Conservation (phyloP, 2,888 invertebrate genomes). For the Lypha dubia region DNA sequence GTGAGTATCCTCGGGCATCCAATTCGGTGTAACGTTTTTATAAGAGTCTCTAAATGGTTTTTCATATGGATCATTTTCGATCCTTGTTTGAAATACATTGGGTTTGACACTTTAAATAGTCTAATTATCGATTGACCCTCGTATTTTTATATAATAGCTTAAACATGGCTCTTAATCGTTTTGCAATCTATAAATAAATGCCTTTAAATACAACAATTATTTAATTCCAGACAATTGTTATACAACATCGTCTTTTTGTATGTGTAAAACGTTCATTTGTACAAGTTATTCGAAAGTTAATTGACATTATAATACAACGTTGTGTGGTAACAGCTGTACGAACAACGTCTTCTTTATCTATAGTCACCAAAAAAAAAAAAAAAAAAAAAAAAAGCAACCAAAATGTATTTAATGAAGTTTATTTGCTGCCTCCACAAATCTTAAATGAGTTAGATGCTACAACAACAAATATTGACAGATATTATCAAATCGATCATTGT, state of each 20-base stretch:
- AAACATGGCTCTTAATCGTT: conserved; percentile 77
- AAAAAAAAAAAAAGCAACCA: too few species aligned
- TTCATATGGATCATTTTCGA: too few species aligned
- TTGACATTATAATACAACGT: conserved; percentile 65
- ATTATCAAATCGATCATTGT: conserved; percentile 83
- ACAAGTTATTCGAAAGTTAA: conserved; percentile 55
- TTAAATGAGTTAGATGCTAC: conserved; percentile 41
- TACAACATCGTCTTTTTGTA: neutral
- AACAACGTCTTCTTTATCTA: conserved; percentile 30
- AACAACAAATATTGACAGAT: conserved; percentile 81
- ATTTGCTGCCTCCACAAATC: conserved; percentile 24
- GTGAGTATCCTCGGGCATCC: too few species aligned
- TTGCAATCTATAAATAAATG: conserved; percentile 82
- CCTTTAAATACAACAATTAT: conserved; percentile 78
- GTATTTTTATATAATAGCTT: conserved; percentile 15
- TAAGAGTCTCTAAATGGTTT: too few species aligned
- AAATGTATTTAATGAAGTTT: conserved; percentile 32
- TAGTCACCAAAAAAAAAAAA: conserved; percentile 8
- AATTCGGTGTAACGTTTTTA: too few species aligned
- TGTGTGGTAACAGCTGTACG: conserved; percentile 67
- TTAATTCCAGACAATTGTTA: conserved; percentile 73
- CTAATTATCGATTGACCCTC: conserved; percentile 36
- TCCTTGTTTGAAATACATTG: too few species aligned
- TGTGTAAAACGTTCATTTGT: conserved; percentile 31
- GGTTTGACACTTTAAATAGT: too few species aligned